A percentile compares a stretch with the other conserved stretches of the same genome.
phyloP scores from a whole-genome alignment of 2,113 vertebrate genomes.

The Atrichornis clamosus region DNA sequence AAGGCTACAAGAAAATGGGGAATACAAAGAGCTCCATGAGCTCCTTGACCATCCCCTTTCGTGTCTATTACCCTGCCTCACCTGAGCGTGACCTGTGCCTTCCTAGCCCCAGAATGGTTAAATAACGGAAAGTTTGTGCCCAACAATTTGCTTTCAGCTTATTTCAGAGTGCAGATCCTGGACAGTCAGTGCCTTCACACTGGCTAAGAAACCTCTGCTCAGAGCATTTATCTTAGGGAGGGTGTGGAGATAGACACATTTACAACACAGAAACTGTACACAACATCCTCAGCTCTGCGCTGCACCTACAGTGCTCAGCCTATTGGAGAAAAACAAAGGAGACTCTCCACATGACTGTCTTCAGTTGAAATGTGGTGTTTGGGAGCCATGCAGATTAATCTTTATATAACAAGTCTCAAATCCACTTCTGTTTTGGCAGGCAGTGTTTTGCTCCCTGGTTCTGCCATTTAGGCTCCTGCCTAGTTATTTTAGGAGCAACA shows the following conservation, averaged over 20 bases:
- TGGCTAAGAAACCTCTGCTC: not conserved
- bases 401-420: not conserved
- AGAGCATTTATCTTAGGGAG: not conserved
- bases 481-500: not conserved
- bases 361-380: not conserved
- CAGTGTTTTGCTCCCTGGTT: not conserved
- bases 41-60: not conserved
- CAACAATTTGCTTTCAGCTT: not conserved
- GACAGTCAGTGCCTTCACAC: not conserved
- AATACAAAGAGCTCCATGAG: not conserved
- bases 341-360: not conserved
- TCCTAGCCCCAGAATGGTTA: not conserved
- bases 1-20: not conserved
- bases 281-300: not conserved
- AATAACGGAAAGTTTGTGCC: not conserved
- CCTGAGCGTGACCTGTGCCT: fast-evolving
- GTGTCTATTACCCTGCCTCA: not conserved
- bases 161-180: not conserved
- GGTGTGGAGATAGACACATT: not conserved
- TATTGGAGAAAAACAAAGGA: not conserved
- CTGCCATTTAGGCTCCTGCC: not conserved
- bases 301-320: not conserved
- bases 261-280: not conserved
- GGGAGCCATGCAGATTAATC: not conserved
- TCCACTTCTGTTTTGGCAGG: not conserved